phyloP scores from a whole-genome alignment of 2,797 vertebrate species.

The Gambusia yucatana region DNA sequence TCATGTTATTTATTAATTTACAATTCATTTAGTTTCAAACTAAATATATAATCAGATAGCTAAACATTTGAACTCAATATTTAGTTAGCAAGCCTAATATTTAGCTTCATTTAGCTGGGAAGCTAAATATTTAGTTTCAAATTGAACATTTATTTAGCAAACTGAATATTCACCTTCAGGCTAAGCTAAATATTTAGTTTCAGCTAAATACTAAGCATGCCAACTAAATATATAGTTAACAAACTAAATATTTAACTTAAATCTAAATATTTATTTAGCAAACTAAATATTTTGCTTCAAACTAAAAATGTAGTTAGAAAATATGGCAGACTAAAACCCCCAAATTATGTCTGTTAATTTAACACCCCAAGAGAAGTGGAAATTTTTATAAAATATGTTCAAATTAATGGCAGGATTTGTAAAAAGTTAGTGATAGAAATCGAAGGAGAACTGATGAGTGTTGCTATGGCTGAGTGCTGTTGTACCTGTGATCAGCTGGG shows the following conservation, averaged over 20 bases:
- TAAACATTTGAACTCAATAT: background rate
- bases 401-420: background rate
- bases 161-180: background rate
- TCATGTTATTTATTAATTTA: background rate
- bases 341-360: background rate
- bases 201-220: background rate
- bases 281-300: background rate
- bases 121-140: background rate
- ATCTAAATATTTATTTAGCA: background rate
- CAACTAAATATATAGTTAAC: background rate
- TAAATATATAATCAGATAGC: background rate
- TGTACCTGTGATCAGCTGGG: constrained; percentile 82
- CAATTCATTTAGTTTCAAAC: background rate
- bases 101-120: background rate
- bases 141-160: background rate
- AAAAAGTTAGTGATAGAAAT: background rate
- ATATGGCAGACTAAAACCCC: background rate
- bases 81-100: background rate
- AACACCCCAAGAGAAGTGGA: background rate
- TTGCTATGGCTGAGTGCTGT: background rate
- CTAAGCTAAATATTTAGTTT: background rate
- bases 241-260: background rate
- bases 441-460: background rate
- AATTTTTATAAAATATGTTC: background rate
- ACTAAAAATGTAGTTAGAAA: background rate